Conservation (phyloP, 2,113 vertebrate species). For the Plestiodon gilberti region DNA sequence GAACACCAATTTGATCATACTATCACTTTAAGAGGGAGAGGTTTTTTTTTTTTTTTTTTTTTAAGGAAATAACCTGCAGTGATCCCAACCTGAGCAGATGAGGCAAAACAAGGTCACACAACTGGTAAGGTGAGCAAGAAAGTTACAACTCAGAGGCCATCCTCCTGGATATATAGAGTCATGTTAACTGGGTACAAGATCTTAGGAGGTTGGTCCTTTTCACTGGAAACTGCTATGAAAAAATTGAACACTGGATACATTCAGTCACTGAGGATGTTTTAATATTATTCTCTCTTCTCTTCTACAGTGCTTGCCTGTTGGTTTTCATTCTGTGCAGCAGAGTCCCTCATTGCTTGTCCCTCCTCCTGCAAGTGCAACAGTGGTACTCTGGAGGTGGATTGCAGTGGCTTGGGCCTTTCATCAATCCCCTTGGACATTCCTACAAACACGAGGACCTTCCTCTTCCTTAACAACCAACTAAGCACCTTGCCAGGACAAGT, state of each 20-base stretch:
- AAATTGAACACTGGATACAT: neutral
- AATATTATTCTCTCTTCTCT: constrained; percentile 30
- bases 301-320: constrained; percentile 82
- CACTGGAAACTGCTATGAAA: neutral
- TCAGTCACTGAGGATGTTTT: constrained; percentile 16
- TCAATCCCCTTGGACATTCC: constrained; percentile 87
- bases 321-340: constrained; percentile 76
- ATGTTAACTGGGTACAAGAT: too few species aligned
- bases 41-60: neutral
- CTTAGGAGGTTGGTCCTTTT: neutral
- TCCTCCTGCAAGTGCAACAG: constrained; percentile 88
- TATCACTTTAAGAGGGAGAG: constrained; percentile 9
- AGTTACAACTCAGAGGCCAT: neutral
- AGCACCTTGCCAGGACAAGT: constrained; percentile 82
- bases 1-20: rapidly evolving
- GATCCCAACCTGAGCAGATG: neutral
- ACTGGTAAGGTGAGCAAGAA: neutral
- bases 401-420: constrained; percentile 88
- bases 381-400: constrained; percentile 87
- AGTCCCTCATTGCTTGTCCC: constrained; percentile 83
- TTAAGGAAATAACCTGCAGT: neutral
- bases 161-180: neutral
- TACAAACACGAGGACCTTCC: constrained; percentile 85
- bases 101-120: neutral
- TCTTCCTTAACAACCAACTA: constrained; percentile 95